A percentile compares a stretch with the other conserved stretches of the same genome.
Evolutionary conservation across 2,113 vertebrate genomes (phyloP).

Genomic region (Tragelaphus imberbis): DNA sequence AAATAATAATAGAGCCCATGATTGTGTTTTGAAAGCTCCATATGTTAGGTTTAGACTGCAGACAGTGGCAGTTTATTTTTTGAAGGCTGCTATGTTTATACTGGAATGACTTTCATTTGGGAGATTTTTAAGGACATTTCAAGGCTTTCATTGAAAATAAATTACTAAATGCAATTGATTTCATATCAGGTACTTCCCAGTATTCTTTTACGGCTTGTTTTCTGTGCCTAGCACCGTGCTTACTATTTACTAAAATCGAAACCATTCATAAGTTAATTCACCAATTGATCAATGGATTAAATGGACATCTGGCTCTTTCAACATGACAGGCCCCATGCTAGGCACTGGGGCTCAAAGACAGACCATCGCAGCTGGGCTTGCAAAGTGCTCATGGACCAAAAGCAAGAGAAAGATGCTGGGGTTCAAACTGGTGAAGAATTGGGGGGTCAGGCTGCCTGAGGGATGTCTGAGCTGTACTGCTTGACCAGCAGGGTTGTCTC

Average conservation of each 20-base stretch:
- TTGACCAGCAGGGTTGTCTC: neutral
- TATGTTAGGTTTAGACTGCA: neutral
- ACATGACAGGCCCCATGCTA: neutral
- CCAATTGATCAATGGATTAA: neutral
- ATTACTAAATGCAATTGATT: neutral
- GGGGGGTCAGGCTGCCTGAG: rapidly evolving
- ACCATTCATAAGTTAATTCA: neutral
- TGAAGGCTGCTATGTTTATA: neutral
- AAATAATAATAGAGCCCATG: neutral
- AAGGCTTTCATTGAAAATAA: neutral
- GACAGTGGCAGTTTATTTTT: neutral
- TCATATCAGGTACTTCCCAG: neutral
- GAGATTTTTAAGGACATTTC: neutral
- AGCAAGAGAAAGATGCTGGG: rapidly evolving
- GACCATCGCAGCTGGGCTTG: rapidly evolving
- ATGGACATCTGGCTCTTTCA: neutral
- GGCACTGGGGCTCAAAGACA: neutral
- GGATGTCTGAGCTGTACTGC: neutral
- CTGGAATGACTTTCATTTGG: neutral
- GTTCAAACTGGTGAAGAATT: neutral
- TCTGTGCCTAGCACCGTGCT: neutral
- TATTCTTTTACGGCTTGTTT: neutral
- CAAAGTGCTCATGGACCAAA: neutral
- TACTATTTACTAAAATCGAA: neutral
- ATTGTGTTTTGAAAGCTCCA: neutral